phyloP scores from a whole-genome alignment of 2,888 invertebrate species.

The Euplagia quadripunctaria region DNA sequence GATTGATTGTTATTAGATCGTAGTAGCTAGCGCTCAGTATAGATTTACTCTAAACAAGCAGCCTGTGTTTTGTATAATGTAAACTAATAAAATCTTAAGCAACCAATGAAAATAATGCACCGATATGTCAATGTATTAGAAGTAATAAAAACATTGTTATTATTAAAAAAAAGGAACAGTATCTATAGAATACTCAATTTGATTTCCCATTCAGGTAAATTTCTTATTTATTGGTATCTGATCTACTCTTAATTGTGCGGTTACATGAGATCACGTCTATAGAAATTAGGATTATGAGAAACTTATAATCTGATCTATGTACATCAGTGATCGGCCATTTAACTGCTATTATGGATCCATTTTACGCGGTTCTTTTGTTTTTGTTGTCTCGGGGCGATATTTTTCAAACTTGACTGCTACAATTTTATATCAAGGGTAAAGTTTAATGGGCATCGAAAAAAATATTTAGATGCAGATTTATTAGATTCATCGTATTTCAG shows the following conservation, averaged over 20 bases:
- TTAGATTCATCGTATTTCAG: not conserved
- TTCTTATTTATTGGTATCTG: no score
- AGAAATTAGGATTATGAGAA: conserved; percentile 32
- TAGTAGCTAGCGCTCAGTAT: conserved; percentile 28
- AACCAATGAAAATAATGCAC: not conserved
- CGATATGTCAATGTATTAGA: no score
- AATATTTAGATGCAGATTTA: conserved; percentile 17
- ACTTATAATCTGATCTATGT: conserved; percentile 35
- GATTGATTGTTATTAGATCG: conserved; percentile 77
- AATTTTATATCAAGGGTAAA: conserved; percentile 55
- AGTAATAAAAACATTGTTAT: no score
- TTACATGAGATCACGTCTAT: conserved; percentile 24
- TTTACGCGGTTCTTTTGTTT: conserved; percentile 47
- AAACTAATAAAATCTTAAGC: not conserved
- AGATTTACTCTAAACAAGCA: not conserved
- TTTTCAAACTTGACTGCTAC: conserved; percentile 49
- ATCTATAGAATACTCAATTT: no score
- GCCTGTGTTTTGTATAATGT: conserved; percentile 7
- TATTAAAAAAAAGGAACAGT: no score
- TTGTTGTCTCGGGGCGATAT: conserved; percentile 57
- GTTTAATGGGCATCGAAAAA: conserved; percentile 57
- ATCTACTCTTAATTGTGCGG: not conserved
- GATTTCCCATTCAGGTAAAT: no score
- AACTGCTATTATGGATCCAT: conserved; percentile 46
- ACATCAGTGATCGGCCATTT: conserved; percentile 40